Evolutionary conservation across 2,113 vertebrate genomes (phyloP).

Genomic region (Pseudopodoces humilis): DNA sequence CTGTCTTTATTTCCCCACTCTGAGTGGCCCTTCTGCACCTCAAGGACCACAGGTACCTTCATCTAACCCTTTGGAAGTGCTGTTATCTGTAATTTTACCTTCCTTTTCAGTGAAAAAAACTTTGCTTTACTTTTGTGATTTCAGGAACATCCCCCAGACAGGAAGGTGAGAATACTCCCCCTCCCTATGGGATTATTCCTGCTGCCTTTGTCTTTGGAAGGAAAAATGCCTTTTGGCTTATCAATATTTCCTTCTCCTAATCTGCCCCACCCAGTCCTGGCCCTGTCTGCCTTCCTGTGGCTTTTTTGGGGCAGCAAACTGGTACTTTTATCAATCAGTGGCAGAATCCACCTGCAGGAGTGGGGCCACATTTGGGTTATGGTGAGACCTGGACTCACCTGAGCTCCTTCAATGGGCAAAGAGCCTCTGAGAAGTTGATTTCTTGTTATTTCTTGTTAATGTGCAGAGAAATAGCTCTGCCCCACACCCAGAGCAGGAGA

Average conservation of each 20-base stretch:
- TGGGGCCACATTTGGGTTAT: no score
- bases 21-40: neutral
- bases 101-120: neutral
- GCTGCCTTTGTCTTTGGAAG: neutral
- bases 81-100: neutral
- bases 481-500: accelerated
- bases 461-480: no score
- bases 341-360: neutral
- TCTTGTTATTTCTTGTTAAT: no score
- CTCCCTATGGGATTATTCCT: neutral
- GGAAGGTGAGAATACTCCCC: neutral
- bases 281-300: neutral
- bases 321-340: accelerated
- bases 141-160: neutral
- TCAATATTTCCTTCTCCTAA: neutral
- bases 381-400: neutral
- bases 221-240: neutral
- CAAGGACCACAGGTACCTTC: neutral
- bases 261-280: neutral
- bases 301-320: neutral
- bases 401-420: neutral
- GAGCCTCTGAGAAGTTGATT: neutral
- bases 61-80: neutral
- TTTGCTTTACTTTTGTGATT: neutral
- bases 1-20: neutral